Percentiles rank a stretch among this genome's conserved stretches.
These are phyloP conservation scores for Thripadectes ignobilis DNA, from an alignment of 2,797 vertebrate genomes.

Conservation along the genomic window DNA sequence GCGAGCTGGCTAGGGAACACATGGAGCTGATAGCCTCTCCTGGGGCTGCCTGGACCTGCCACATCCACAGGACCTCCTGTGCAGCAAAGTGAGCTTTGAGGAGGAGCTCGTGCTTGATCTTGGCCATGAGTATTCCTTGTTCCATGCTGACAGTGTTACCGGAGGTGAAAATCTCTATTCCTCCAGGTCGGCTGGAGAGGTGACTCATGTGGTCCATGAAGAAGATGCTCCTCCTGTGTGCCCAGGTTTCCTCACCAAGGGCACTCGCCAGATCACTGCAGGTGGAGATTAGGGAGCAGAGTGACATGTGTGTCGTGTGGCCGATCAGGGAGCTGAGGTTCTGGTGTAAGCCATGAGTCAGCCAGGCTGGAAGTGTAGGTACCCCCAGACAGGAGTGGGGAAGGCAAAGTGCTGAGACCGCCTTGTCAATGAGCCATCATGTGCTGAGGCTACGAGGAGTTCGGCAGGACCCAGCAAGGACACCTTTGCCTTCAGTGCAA, in stretches of 20 bases:
- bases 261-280: not conserved
- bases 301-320: fast-evolving
- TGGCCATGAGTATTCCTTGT: not conserved
- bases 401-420: not conserved
- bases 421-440: fast-evolving
- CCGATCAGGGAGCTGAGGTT: not conserved
- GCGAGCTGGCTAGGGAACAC: not conserved
- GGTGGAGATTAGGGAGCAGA: not conserved
- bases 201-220: fast-evolving
- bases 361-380: not conserved
- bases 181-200: not conserved
- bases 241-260: not conserved
- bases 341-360: not conserved
- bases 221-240: not conserved
- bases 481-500: not conserved
- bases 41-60: not conserved
- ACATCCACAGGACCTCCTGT: not conserved
- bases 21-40: not conserved
- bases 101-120: not conserved
- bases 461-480: not conserved
- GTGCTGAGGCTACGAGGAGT: not conserved
- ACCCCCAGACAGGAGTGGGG: fast-evolving
- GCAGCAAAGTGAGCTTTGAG: not conserved
- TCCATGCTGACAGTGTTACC: not conserved
- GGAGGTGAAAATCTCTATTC: not conserved